Evolutionary conservation across 2,113 vertebrate species (phyloP).

Genomic region (Heliornis fulica): DNA sequence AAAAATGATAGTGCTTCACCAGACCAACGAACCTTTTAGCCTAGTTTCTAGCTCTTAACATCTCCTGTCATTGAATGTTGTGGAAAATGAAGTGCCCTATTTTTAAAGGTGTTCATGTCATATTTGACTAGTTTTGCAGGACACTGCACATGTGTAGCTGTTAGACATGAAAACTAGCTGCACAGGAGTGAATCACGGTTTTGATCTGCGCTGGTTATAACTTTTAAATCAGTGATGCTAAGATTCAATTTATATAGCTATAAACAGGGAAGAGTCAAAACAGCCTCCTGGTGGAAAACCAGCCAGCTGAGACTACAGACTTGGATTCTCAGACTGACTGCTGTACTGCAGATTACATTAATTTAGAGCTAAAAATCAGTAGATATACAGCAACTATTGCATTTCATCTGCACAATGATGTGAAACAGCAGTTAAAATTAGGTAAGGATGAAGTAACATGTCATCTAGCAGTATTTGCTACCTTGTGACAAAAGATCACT

Average conservation of each 20-base stretch:
- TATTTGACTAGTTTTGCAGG: neutral
- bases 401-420: neutral
- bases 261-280: neutral
- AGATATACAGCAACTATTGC: neutral
- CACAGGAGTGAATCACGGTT: neutral
- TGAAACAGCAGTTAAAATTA: neutral
- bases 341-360: conserved; percentile 17
- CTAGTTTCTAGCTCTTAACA: neutral
- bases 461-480: neutral
- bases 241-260: conserved; percentile 7
- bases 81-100: neutral
- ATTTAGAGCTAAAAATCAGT: conserved; percentile 5
- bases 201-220: neutral
- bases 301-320: neutral
- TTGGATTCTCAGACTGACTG: neutral
- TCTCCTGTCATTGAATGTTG: neutral
- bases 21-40: neutral
- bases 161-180: neutral
- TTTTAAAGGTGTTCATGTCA: neutral
- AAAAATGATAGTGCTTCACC: neutral
- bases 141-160: neutral
- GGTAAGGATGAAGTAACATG: neutral
- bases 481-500: neutral
- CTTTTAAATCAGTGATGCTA: neutral
- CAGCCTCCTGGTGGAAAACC: neutral